Evolutionary conservation across 2,888 invertebrate genomes (phyloP).

Genomic region (Melikaiella ostensackeni): DNA sequence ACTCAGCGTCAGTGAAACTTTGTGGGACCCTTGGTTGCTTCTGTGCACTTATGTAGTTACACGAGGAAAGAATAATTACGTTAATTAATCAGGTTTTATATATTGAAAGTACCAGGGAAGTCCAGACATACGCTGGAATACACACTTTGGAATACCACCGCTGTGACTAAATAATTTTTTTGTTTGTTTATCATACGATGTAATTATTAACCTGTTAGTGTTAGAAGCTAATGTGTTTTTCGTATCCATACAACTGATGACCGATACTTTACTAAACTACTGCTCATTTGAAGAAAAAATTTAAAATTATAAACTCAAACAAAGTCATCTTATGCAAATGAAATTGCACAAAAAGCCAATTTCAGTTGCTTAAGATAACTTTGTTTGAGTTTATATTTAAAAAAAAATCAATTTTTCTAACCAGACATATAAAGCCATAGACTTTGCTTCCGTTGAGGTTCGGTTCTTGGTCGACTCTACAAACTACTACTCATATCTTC

Average conservation of each 20-base stretch:
- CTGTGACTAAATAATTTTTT: not conserved
- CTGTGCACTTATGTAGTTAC: constrained; percentile 41
- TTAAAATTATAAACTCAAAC: too few relatives aligned
- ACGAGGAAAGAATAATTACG: constrained; percentile 66
- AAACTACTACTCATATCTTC: too few relatives aligned
- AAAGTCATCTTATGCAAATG: too few relatives aligned
- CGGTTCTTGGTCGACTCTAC: too few relatives aligned
- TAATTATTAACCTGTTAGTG: not conserved
- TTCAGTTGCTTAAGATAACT: too few relatives aligned
- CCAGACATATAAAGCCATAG: too few relatives aligned
- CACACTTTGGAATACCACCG: not conserved
- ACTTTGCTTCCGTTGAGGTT: too few relatives aligned
- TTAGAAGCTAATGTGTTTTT: not conserved
- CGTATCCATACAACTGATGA: not conserved
- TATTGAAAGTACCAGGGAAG: not conserved
- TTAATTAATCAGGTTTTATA: constrained; percentile 65
- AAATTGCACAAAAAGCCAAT: too few relatives aligned
- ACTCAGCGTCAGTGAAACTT: constrained; percentile 54
- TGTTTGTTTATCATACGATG: not conserved
- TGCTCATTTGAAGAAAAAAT: too few relatives aligned
- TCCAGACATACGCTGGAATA: not conserved
- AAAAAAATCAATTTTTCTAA: too few relatives aligned
- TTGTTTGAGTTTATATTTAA: too few relatives aligned
- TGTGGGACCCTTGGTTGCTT: constrained; percentile 51
- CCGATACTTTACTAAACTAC: too few relatives aligned